Conservation (phyloP, 2,888 invertebrate species). For the Drosophila austrosaltans region DNA sequence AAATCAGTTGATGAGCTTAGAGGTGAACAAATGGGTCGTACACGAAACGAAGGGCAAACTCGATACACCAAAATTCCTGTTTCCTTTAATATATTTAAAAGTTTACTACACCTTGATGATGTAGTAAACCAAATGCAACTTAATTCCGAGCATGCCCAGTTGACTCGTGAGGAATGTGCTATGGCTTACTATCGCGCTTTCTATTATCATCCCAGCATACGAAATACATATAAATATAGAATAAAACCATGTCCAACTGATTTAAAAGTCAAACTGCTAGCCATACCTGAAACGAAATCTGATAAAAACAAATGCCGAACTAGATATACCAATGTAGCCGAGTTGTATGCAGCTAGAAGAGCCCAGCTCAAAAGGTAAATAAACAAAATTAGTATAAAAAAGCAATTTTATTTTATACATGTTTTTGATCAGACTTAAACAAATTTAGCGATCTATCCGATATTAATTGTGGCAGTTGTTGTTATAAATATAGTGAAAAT, state of each 20-base stretch:
- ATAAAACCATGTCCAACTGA: slow-evolving; percentile 19
- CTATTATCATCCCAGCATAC: slow-evolving; percentile 1
- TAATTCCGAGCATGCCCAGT: not conserved
- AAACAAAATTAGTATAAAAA: fast-evolving
- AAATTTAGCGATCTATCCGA: too few relatives aligned
- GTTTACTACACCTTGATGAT: slow-evolving; percentile 19
- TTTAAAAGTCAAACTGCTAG: not conserved
- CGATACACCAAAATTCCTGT: not conserved
- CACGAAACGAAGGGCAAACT: not conserved
- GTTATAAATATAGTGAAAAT: not conserved
- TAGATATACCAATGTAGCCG: not conserved
- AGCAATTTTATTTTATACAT: too few relatives aligned
- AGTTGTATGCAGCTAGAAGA: slow-evolving; percentile 27
- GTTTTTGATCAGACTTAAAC: too few relatives aligned
- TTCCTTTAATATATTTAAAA: slow-evolving; percentile 9
- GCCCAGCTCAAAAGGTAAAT: slow-evolving; percentile 33
- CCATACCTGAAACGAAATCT: not conserved
- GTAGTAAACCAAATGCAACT: slow-evolving; percentile 19
- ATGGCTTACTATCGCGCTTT: slow-evolving; percentile 11
- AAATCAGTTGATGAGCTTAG: not conserved
- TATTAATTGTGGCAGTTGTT: not conserved
- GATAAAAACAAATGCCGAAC: not conserved
- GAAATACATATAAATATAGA: not conserved
- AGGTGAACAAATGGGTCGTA: not conserved
- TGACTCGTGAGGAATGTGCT: slow-evolving; percentile 12